Conservation (phyloP, 2,888 invertebrate genomes). For the Calameuta filiformis region DNA sequence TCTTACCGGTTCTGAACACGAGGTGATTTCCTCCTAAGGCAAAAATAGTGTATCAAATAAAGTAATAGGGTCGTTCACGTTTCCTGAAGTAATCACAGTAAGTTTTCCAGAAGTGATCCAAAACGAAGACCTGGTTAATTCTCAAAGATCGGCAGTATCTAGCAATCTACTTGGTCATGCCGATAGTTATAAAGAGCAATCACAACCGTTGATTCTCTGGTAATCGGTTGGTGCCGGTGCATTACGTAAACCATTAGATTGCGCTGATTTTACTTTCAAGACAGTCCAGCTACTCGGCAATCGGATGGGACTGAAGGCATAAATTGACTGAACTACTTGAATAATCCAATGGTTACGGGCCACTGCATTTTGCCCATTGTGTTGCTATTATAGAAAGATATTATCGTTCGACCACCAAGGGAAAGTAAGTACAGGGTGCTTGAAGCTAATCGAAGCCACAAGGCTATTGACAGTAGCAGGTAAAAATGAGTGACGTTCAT, state of each 20-base stretch:
- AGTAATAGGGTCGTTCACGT: neutral
- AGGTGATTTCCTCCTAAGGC: neutral
- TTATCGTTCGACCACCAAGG: neutral
- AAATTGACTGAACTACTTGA: neutral
- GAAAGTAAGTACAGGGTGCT: neutral
- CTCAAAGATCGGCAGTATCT: neutral
- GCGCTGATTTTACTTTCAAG: slow-evolving; percentile 3
- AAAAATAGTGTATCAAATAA: neutral
- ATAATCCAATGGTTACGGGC: neutral
- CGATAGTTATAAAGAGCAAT: neutral
- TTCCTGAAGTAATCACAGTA: neutral
- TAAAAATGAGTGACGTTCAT: neutral
- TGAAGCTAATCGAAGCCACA: neutral
- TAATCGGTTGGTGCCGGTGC: neutral
- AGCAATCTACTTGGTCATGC: neutral
- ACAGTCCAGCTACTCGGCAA: neutral
- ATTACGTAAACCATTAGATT: neutral
- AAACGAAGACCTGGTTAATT: neutral
- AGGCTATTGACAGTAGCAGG: neutral
- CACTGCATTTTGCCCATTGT: neutral
- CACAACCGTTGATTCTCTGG: neutral
- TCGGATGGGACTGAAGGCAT: neutral
- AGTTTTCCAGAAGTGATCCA: neutral
- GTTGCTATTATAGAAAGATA: neutral
- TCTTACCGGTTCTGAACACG: neutral